Base-by-base conservation (phyloP, 2,797 vertebrate genomes). In the Tarsius wallacei region DNA sequence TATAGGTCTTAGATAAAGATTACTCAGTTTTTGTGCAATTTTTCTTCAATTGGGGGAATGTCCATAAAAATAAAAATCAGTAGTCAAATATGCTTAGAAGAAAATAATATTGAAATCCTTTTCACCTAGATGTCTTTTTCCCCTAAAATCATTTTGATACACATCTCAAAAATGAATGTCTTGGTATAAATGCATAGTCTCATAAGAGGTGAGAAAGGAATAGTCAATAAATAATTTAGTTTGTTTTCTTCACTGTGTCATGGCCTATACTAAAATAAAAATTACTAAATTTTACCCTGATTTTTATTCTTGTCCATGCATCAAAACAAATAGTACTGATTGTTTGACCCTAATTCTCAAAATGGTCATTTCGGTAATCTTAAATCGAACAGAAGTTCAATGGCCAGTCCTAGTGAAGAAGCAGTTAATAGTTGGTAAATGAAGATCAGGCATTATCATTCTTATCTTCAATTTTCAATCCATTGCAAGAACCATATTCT, bases 161-260 rank as follows among this genome's bases (percentile, higher is more conserved):
- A 6, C 88, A 97, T 97, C 55, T 83, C 77, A 96, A 89, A 95
- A 83, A 96, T 85, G 36, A 98, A 94, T 80, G 49, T 94, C 73
- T 87, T 97, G 42, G n/a, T 98, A 5, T 90, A 96, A 97, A 15
- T 93, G 90, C 8, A 80, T 84, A 90, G 89, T 97, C 94, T 97
- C 57, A 95, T 80, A 70, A 91, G 85, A 94, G 81, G 49, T 53
- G 89, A 97, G 83, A 33, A 97, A 98, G 90, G 2, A 21, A 21
- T 90, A 94, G 26, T 47, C 51, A 95, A 94, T 7, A 42, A 96
- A 61, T 96, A 73, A 97, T 97, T 98, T 97, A 97, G 74, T 78
- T 28, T 73, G 82, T 95, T 7, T 6, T 94, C 68, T 89, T 97
- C 1, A 51, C 1, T 76, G 21, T 77, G 66, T 64, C 21, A 51